Percentiles rank a stretch among this genome's conserved stretches.
Evolutionary conservation across 2,888 invertebrate genomes (phyloP).

Genomic region (Matsumyia berberina): DNA sequence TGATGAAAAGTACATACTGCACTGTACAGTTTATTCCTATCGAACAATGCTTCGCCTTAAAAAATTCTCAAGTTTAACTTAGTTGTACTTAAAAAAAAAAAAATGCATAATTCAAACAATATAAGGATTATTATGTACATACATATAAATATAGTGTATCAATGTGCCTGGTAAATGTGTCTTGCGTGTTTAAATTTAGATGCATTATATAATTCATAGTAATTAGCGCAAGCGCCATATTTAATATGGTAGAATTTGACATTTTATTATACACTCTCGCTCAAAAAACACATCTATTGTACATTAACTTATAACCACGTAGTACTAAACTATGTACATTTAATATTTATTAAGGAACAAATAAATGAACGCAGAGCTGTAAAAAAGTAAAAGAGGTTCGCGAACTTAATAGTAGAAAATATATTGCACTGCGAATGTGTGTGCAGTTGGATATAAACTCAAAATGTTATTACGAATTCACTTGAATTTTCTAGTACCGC

Average conservation of each 20-base stretch:
- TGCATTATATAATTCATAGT: background rate
- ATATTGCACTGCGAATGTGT: background rate
- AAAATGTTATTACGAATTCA: background rate
- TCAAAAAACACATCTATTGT: background rate
- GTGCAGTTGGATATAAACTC: background rate
- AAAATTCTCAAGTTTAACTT: conserved; percentile 4
- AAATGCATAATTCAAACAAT: background rate
- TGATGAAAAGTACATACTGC: conserved; percentile 44
- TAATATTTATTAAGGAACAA: background rate
- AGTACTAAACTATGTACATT: background rate
- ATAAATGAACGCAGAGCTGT: background rate
- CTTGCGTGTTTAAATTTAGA: background rate
- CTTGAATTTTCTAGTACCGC: too few relatives aligned
- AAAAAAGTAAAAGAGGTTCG: background rate
- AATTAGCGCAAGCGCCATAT: background rate
- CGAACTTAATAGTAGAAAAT: background rate
- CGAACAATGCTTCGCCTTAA: conserved; percentile 7
- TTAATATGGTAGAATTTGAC: background rate
- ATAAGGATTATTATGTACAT: too few relatives aligned
- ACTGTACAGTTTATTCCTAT: conserved; percentile 11
- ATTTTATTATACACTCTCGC: background rate
- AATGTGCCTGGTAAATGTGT: background rate
- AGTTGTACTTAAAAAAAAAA: background rate
- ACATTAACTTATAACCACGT: background rate
- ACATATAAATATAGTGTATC: background rate